These are phyloP conservation scores for Cetonia aurata DNA, from an alignment of 2,888 invertebrate genomes.

Conservation along the genomic window DNA sequence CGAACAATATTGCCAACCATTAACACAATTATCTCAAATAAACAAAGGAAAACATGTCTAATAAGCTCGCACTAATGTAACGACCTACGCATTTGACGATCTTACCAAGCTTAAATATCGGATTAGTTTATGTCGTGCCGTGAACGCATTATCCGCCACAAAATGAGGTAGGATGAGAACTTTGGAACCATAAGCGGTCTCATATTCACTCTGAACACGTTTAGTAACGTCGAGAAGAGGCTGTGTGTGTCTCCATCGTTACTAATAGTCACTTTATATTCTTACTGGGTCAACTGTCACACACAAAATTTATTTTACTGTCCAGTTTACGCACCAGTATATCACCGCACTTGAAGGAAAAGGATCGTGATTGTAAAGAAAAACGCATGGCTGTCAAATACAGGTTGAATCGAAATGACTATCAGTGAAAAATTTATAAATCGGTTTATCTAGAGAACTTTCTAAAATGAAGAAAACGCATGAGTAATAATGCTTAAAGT, in stretches of 20 bases:
- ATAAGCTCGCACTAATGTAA: no score
- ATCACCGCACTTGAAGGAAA: constrained; percentile 15
- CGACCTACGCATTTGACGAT: no score
- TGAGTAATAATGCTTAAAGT: no score
- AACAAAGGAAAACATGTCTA: no score
- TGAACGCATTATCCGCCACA: background rate
- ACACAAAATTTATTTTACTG: constrained; percentile 39
- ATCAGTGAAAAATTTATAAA: no score
- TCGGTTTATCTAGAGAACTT: no score
- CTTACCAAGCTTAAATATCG: no score
- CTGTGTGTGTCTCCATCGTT: constrained; percentile 14
- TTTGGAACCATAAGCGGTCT: constrained; percentile 5
- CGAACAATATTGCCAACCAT: no score
- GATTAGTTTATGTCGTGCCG: no score
- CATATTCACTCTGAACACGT: constrained; percentile 34
- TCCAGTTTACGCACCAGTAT: constrained; percentile 26
- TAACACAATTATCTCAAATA: no score
- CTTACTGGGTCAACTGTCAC: constrained; percentile 34
- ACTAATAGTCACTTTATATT: constrained; percentile 42
- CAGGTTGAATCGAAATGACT: background rate
- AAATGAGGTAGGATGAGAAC: constrained; percentile 7
- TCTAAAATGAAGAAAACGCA: no score
- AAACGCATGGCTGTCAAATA: constrained; percentile 23
- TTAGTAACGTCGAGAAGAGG: constrained; percentile 13
- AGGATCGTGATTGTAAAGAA: constrained; percentile 23